Evolutionary conservation across 2,113 vertebrate species (phyloP).

Genomic region (Indicator indicator): DNA sequence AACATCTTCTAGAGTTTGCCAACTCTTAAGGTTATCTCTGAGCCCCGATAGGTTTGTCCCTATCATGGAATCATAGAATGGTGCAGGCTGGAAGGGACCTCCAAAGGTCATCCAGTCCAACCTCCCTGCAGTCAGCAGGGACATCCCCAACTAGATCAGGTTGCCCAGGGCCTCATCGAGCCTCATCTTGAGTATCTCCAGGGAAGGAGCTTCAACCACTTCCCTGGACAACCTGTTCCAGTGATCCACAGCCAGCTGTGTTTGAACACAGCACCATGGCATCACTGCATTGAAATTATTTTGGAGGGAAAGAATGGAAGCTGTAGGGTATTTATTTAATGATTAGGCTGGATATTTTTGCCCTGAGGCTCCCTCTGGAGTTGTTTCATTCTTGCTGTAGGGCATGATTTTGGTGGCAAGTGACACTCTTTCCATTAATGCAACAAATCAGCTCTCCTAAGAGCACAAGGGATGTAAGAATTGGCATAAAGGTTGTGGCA

Average conservation of each 20-base stretch:
- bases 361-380: not conserved
- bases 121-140: too few relatives aligned
- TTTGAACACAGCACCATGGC: fast-evolving
- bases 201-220: too few relatives aligned
- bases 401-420: not conserved
- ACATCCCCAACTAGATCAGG: too few relatives aligned
- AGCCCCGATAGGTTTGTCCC: not conserved
- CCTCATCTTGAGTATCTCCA: too few relatives aligned
- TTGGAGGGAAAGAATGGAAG: not conserved
- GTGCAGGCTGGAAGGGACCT: too few relatives aligned
- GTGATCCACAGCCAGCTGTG: not conserved
- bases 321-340: not conserved
- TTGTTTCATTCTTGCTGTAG: not conserved
- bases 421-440: not conserved
- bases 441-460: not conserved
- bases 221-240: too few relatives aligned
- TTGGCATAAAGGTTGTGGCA: not conserved
- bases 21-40: not conserved
- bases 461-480: not conserved
- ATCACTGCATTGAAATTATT: not conserved
- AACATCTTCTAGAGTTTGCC: not conserved
- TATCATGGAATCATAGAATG: not conserved
- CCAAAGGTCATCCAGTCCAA: too few relatives aligned
- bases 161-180: too few relatives aligned
- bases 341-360: not conserved